Evolutionary conservation across 2,113 vertebrate species (phyloP), one percentile per base, ranked within the genome.

Genomic region (Bothrops jararaca): DNA sequence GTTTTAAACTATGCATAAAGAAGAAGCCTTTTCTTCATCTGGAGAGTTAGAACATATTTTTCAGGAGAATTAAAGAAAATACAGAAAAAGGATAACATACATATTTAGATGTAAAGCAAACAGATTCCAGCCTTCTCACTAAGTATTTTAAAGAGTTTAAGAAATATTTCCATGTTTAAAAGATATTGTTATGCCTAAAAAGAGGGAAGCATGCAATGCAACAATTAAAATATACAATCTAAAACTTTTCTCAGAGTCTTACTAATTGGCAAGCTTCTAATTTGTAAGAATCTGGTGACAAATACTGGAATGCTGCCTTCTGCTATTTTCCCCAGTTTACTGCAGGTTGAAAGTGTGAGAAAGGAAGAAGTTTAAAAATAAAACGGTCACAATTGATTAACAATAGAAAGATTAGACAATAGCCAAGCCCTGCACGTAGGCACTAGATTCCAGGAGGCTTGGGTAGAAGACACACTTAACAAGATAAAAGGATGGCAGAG

Each of bases 1-100:
- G n/a, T 5, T 85, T 92, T 23, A 74, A 94, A 93, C 69, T 34
- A 56, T 23, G 5, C 89, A 54, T 56, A 64, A 94, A 48, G 93
- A 4, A 20, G 64, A 85, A 42, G 5, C 29, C 5, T 26, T 88
- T 53, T 88, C n/a, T 45, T 87, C 26, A n/a, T 54, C 86, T 53
- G 29, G 15, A 88, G 15, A n/a, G 29, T n/a, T n/a, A 22, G 34
- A 20, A 20, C 7, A 42, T 3, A 29, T 45, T 24, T 4, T 20
- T 90, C 60, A 85, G n/a, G 29, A 92, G 5, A 18, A 22, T 22
- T 60, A 74, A 74, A 42, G 1, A 18, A 2, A 89, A 56, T 42
- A 42, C 18, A 45, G 22, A 5, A n/a, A 57, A 18, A 23, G 50
- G 56, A 48, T 48, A 50, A 34, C 50, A 42, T 53, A 53, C 39